Percentiles rank a stretch among this genome's conserved stretches.
These are phyloP conservation scores for Anthonomus grandis DNA, from an alignment of 1,140 invertebrate species.

Conservation along the genomic window DNA sequence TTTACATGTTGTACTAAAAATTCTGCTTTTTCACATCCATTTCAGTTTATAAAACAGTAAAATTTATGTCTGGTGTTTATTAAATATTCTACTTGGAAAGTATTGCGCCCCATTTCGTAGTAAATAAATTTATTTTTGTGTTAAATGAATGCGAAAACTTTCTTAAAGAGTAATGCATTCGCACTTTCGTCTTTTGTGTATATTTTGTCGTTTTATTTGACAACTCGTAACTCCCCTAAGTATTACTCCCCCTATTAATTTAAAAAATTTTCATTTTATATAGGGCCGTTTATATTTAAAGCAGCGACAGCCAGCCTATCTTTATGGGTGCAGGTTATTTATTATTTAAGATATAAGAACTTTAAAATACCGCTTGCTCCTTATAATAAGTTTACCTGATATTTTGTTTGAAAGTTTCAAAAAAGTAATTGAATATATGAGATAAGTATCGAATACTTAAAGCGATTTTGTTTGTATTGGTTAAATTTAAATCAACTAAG, in stretches of 20 bases:
- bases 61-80: too few species aligned
- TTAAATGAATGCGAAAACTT: slow-evolving; percentile 12
- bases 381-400: slow-evolving; percentile 13
- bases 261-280: slow-evolving; percentile 18
- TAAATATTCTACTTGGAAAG: not conserved
- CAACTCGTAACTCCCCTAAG: slow-evolving; percentile 13
- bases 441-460: slow-evolving; percentile 1
- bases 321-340: slow-evolving; percentile 13
- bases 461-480: not conserved
- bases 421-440: slow-evolving; percentile 2
- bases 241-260: too few species aligned
- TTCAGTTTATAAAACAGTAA: too few species aligned
- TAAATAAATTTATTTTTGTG: slow-evolving; percentile 10
- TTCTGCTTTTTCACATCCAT: too few species aligned
- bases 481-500: not conserved
- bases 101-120: not conserved
- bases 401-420: slow-evolving; percentile 6
- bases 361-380: slow-evolving; percentile 6
- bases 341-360: slow-evolving; percentile 17
- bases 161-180: slow-evolving; percentile 4
- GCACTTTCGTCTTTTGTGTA: slow-evolving; percentile 10
- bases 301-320: slow-evolving; percentile 12
- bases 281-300: slow-evolving; percentile 17
- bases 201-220: slow-evolving; percentile 18
- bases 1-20: too few species aligned